phyloP scores from a whole-genome alignment of 2,113 vertebrate species.

The Anthoscopus minutus region DNA sequence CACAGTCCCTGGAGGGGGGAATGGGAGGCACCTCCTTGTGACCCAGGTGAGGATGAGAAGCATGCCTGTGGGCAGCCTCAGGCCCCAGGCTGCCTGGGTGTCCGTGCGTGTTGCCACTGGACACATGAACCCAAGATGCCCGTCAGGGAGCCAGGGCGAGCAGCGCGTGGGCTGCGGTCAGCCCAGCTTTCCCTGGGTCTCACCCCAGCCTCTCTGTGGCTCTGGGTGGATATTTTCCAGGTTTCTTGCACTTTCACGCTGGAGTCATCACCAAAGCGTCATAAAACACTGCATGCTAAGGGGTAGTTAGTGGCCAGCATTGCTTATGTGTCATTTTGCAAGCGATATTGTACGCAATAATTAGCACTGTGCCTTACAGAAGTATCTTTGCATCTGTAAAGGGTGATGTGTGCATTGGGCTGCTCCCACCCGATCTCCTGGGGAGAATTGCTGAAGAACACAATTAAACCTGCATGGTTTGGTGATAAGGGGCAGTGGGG shows the following conservation, averaged over 20 bases:
- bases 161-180: not conserved
- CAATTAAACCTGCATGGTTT: not conserved
- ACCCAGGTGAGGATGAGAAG: not conserved
- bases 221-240: not conserved
- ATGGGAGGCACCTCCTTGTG: not conserved
- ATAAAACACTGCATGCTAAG: not conserved
- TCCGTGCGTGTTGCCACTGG: not conserved
- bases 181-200: not conserved
- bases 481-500: not conserved
- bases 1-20: not conserved
- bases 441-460: not conserved
- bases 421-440: not conserved
- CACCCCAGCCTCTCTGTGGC: not conserved
- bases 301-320: not conserved
- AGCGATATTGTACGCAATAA: not conserved
- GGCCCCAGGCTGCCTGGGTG: not conserved
- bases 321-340: not conserved
- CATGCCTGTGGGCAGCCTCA: conserved; percentile 13
- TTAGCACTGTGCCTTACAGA: not conserved
- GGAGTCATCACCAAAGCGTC: not conserved
- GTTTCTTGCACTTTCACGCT: not conserved
- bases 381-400: not conserved
- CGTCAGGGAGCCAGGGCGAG: accelerated
- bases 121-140: not conserved
- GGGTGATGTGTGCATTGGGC: not conserved